A percentile compares a stretch with the other conserved stretches of the same genome.
Evolutionary conservation across 2,888 invertebrate species (phyloP).

Genomic region (Slavum lentiscoides): DNA sequence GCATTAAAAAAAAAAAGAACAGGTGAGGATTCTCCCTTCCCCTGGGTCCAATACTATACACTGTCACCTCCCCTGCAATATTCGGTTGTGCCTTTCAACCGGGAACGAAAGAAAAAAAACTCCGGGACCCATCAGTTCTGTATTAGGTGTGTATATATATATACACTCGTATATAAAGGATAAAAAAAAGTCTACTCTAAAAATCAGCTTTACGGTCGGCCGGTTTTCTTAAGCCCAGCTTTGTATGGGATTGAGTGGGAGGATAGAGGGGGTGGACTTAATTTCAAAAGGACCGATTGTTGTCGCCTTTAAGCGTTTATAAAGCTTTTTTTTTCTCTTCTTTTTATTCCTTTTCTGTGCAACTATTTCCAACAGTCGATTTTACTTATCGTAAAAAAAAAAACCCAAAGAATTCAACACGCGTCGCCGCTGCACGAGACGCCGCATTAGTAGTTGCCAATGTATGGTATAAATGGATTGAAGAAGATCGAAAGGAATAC

Average conservation of each 20-base stretch:
- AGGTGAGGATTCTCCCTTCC: constrained; percentile 34
- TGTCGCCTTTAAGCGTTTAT: constrained; percentile 54
- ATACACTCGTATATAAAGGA: constrained; percentile 30
- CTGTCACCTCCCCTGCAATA: constrained; percentile 9
- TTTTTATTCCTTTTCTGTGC: constrained; percentile 23
- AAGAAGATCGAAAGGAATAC: constrained; percentile 11
- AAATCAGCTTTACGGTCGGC: constrained; percentile 52
- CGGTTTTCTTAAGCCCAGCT: constrained; percentile 51
- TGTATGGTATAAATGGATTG: constrained; percentile 28
- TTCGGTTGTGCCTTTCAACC: constrained; percentile 46
- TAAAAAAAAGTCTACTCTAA: constrained; percentile 52
- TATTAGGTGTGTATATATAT: constrained; percentile 25
- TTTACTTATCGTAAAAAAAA: constrained; percentile 46
- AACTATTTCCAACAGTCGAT: constrained; percentile 34
- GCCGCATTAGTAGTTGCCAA: background rate
- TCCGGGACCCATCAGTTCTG: constrained; percentile 42
- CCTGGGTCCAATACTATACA: background rate
- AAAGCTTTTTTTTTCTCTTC: constrained; percentile 42
- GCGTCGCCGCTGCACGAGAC: constrained; percentile 11
- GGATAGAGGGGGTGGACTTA: constrained; percentile 24
- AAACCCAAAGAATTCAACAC: constrained; percentile 29
- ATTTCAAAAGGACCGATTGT: constrained; percentile 52
- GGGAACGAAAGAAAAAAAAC: constrained; percentile 38
- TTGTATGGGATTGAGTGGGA: constrained; percentile 34
- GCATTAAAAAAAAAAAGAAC: constrained; percentile 20